These are phyloP conservation scores for Pemphredon lugubris DNA, from an alignment of 2,888 invertebrate genomes.

Conservation along the genomic window DNA sequence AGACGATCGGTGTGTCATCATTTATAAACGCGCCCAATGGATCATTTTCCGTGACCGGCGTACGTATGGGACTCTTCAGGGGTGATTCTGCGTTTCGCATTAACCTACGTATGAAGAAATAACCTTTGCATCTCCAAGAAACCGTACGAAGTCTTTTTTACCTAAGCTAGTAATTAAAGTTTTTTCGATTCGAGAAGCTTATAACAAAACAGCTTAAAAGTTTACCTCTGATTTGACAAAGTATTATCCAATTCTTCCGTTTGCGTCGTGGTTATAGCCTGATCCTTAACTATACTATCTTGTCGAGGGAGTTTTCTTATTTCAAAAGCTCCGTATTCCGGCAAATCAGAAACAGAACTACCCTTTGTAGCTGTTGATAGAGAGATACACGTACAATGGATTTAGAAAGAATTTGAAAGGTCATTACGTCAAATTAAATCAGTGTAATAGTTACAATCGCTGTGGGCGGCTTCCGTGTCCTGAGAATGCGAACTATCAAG, in stretches of 20 bases:
- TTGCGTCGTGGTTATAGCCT: constrained; percentile 69
- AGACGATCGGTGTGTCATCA: constrained; percentile 79
- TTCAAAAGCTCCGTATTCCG: constrained; percentile 75
- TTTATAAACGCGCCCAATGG: constrained; percentile 90
- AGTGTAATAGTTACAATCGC: constrained; percentile 73
- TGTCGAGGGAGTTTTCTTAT: constrained; percentile 77
- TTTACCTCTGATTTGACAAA: constrained; percentile 73
- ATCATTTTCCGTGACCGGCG: constrained; percentile 95
- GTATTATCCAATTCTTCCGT: constrained; percentile 73
- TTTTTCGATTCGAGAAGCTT: too few species aligned
- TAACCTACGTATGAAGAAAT: too few species aligned
- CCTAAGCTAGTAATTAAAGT: too few species aligned
- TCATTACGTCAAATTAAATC: too few species aligned
- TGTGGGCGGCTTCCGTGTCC: constrained; percentile 77
- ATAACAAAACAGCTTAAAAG: neutral
- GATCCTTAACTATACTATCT: constrained; percentile 79
- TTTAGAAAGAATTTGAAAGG: too few species aligned
- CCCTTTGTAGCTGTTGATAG: constrained; percentile 73
- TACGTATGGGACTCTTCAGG: constrained; percentile 83
- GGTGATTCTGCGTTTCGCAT: constrained; percentile 75
- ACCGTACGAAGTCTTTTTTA: too few species aligned
- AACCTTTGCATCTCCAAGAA: too few species aligned
- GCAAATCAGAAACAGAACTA: constrained; percentile 78
- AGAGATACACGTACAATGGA: too few species aligned
- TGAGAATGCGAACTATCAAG: constrained; percentile 80